A percentile compares a stretch with the other conserved stretches of the same genome.
These are phyloP conservation scores for Acanthosepion lycidas DNA, from an alignment of 2,888 invertebrate species.

Conservation along the genomic window DNA sequence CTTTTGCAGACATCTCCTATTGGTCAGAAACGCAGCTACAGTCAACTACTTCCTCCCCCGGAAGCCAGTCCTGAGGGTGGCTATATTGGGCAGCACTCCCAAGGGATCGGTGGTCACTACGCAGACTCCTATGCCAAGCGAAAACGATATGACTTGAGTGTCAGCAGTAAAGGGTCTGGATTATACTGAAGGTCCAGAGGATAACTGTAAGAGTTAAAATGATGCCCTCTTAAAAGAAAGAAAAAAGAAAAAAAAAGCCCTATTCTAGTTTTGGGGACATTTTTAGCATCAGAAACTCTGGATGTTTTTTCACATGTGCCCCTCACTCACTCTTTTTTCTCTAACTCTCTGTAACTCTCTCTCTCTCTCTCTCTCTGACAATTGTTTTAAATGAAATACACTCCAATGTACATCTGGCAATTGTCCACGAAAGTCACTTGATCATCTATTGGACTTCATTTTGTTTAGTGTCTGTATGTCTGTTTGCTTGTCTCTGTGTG, in stretches of 20 bases:
- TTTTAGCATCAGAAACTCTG: not conserved
- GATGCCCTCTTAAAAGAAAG: too few relatives aligned
- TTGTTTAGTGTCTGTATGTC: slow-evolving; percentile 35
- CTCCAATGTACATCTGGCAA: slow-evolving; percentile 37
- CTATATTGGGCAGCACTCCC: slow-evolving; percentile 78
- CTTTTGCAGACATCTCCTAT: slow-evolving; percentile 61
- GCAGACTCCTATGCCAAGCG: slow-evolving; percentile 75
- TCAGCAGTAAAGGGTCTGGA: not conserved
- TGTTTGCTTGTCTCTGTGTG: slow-evolving; percentile 33
- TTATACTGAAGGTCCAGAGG: not conserved
- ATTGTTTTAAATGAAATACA: not conserved
- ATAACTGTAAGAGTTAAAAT: not conserved
- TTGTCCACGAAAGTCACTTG: slow-evolving; percentile 43
- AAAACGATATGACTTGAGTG: slow-evolving; percentile 50
- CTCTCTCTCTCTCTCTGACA: not conserved
- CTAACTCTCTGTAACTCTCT: not conserved
- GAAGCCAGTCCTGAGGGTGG: slow-evolving; percentile 77
- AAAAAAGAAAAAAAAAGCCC: not conserved
- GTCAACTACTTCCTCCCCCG: slow-evolving; percentile 76
- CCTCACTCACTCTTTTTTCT: not conserved
- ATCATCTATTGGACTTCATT: slow-evolving; percentile 33
- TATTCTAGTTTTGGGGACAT: not conserved
- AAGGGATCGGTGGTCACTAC: slow-evolving; percentile 78
- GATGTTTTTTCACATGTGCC: not conserved
- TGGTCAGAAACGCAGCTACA: slow-evolving; percentile 76